A percentile compares a stretch with the other conserved stretches of the same genome.
Evolutionary conservation across 2,797 vertebrate species (phyloP).

Genomic region (Presbytis comata): DNA sequence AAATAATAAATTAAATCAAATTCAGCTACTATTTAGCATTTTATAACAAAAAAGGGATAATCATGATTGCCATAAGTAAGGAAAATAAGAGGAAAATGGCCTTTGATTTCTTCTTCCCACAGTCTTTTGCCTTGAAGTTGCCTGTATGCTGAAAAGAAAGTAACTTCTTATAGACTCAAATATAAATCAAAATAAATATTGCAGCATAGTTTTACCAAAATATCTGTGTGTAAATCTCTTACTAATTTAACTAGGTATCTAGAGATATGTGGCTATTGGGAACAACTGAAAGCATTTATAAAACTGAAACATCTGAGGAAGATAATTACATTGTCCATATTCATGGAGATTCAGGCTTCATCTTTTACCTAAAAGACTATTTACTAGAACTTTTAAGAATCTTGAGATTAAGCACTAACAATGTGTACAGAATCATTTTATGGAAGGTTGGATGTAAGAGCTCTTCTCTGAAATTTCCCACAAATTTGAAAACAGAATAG

Average conservation of each 20-base stretch:
- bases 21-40: neutral
- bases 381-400: slow-evolving; percentile 35
- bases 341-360: neutral
- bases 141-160: neutral
- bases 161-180: slow-evolving; percentile 19
- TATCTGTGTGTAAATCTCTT: neutral
- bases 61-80: neutral
- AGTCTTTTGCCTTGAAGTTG: neutral
- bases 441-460: neutral
- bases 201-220: neutral
- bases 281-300: neutral
- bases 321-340: neutral
- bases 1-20: neutral
- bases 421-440: neutral
- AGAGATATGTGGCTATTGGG: neutral
- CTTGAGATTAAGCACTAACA: neutral
- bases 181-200: neutral
- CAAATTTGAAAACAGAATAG: slow-evolving; percentile 19
- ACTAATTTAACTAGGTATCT: neutral
- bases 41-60: neutral
- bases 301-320: slow-evolving; percentile 2
- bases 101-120: neutral
- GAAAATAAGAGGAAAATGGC: neutral
- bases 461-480: neutral
- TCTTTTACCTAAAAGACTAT: neutral